Base-by-base conservation (phyloP, 2,113 vertebrate species). In the human (Homo sapiens) region DNA sequence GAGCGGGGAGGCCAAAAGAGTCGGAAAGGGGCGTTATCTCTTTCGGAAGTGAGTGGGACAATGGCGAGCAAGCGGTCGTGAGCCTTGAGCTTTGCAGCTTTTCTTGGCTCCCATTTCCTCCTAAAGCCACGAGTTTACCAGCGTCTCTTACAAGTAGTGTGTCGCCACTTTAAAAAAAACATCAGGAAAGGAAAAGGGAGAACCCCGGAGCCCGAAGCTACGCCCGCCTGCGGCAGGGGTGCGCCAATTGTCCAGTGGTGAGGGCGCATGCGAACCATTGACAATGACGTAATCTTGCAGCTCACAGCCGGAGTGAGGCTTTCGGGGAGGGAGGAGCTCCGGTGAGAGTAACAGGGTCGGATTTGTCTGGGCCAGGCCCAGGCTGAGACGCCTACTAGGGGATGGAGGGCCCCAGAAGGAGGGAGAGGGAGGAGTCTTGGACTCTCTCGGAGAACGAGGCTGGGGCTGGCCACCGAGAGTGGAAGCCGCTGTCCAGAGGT, bases 231-330 rank as follows among this genome's bases (percentile, higher is more conserved):
- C 1, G 3, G 45, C 45, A 87, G 48, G 4, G 68, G 48, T 8
- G 6, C 0, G 12, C 75, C 80, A 27, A 64, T 80, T 94, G 80
- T 84, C 93, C 32, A 43, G 64, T 85, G 59, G 52, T 32, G 43
- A 95, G 78, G 55, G 57, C 50, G 22, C 96, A 9, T 86, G 79
- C 16, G 30, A 92, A 86, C 27, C 18, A 59, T 38, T 20, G 73
- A 86, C 43, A 73, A 89, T 93, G 90, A 93, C 23, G 3, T 72
- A 79, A 93, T 84, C 18, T 12, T 55, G 90, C 87, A n/a, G 59
- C 40, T 55, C 8, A 1, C 3, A 35, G 48, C 0, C 0, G 40
- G 72, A 66, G 27, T 0, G 52, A 92, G 73, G 59, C 59, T 92
- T 80, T 85, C 5, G 20, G 78, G 50, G 66, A 79, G 87, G 76